These are phyloP conservation scores for Ichneumoninae sp. DNA, from an alignment of 2,888 invertebrate genomes.

Conservation along the genomic window DNA sequence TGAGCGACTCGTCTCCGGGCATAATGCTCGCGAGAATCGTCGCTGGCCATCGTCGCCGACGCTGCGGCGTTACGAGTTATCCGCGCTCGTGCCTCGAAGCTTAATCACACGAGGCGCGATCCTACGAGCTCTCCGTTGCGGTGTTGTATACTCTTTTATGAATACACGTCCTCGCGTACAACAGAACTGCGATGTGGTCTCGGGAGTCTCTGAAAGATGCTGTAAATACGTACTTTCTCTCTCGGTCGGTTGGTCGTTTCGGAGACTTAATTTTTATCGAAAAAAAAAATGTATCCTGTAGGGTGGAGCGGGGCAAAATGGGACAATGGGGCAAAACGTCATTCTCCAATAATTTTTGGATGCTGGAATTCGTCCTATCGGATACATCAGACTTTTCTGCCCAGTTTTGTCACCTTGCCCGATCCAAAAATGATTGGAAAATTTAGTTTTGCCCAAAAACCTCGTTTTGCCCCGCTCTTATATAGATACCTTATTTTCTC, in stretches of 20 bases:
- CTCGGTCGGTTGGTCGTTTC: neutral
- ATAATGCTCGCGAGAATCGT: constrained; percentile 38
- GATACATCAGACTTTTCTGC: no score
- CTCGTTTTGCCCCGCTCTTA: no score
- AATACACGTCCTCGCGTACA: constrained; percentile 9
- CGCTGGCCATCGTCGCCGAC: constrained; percentile 27
- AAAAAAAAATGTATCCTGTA: no score
- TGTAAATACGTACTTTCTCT: neutral
- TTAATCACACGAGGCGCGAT: constrained; percentile 29
- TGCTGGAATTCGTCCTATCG: no score
- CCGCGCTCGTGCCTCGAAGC: constrained; percentile 24
- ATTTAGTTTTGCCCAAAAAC: no score
- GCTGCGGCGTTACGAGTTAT: constrained; percentile 7
- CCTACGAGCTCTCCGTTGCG: constrained; percentile 1
- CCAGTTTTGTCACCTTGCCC: no score
- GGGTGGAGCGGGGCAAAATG: no score
- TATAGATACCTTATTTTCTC: no score
- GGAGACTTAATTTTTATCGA: no score
- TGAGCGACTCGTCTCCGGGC: neutral
- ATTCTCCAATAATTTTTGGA: no score
- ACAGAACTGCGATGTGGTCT: constrained; percentile 13
- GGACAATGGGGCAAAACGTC: no score
- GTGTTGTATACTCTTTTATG: constrained; percentile 8
- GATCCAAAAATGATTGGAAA: no score
- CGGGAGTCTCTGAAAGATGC: constrained; percentile 33